phyloP scores from a whole-genome alignment of 2,888 invertebrate species.

The Trachelus iudaicus region DNA sequence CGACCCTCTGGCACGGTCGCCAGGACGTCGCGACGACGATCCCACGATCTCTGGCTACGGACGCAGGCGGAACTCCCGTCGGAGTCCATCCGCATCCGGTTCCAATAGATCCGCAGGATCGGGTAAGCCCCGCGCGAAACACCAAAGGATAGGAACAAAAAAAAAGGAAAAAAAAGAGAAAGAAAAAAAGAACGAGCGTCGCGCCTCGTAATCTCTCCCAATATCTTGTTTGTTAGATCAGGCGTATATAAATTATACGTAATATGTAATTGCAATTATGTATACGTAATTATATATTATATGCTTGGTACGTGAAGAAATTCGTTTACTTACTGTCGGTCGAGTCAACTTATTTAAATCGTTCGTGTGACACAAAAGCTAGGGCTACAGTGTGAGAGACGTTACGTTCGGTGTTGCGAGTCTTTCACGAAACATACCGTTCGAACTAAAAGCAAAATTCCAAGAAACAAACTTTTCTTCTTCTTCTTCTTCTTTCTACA shows the following conservation, averaged over 20 bases:
- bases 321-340: conserved; percentile 64
- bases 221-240: conserved; percentile 44
- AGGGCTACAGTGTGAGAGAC: conserved; percentile 44
- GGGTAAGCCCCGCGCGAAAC: conserved; percentile 15
- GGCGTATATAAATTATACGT: conserved; percentile 33
- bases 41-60: too few species aligned
- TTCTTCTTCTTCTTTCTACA: not conserved
- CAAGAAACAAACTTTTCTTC: conserved; percentile 8
- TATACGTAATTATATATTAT: conserved; percentile 36
- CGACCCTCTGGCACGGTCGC: not conserved
- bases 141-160: conserved; percentile 26
- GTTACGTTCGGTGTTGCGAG: conserved; percentile 48
- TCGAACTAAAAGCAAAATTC: conserved; percentile 27
- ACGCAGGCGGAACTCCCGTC: too few species aligned
- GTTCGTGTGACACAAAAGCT: conserved; percentile 59
- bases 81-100: not conserved
- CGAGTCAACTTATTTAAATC: conserved; percentile 59
- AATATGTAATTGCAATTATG: conserved; percentile 29
- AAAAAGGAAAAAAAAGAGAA: conserved; percentile 21
- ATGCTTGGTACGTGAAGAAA: conserved; percentile 55
- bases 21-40: too few species aligned
- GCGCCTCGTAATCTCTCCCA: conserved; percentile 28
- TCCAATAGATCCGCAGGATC: not conserved
- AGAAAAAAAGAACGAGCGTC: conserved; percentile 15
- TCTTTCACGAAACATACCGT: conserved; percentile 29